A percentile compares a stretch with the other conserved stretches of the same genome.
Evolutionary conservation across 2,797 vertebrate species (phyloP).

Genomic region (Mormyrops attenuatus): DNA sequence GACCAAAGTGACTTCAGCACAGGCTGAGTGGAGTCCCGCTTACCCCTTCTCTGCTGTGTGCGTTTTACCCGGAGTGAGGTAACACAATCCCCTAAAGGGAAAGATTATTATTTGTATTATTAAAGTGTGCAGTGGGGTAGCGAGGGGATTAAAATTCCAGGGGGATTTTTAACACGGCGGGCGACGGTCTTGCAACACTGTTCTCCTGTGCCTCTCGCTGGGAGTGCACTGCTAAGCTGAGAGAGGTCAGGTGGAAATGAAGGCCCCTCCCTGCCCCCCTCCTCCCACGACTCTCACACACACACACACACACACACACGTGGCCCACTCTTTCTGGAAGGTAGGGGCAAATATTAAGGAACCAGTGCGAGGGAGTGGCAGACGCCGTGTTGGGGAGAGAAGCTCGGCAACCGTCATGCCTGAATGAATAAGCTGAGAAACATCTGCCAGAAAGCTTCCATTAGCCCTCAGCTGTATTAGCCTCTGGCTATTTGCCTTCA

Average conservation of each 20-base stretch:
- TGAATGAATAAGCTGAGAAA: neutral
- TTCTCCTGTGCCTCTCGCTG: slow-evolving; percentile 54
- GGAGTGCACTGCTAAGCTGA: slow-evolving; percentile 55
- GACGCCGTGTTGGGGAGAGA: neutral
- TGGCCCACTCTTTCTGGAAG: neutral
- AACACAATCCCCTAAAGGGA: slow-evolving; percentile 50
- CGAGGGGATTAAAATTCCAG: slow-evolving; percentile 75
- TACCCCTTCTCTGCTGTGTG: neutral
- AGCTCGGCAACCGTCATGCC: neutral
- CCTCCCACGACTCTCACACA: neutral
- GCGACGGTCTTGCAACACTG: slow-evolving; percentile 72
- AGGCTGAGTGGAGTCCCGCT: neutral
- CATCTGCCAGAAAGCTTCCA: neutral
- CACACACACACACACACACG: neutral
- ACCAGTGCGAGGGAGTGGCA: neutral
- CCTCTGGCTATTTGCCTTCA: slow-evolving; percentile 1
- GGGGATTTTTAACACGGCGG: slow-evolving; percentile 75
- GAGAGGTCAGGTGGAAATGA: slow-evolving; percentile 66
- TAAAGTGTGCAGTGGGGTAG: slow-evolving; percentile 51
- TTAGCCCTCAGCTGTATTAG: neutral
- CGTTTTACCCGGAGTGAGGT: slow-evolving; percentile 22
- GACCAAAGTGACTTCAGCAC: neutral
- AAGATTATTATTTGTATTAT: slow-evolving; percentile 54
- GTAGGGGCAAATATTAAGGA: neutral
- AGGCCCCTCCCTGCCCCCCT: slow-evolving; percentile 14